phyloP scores from a whole-genome alignment of 2,888 invertebrate species.

The Habrosyne pyritoides region DNA sequence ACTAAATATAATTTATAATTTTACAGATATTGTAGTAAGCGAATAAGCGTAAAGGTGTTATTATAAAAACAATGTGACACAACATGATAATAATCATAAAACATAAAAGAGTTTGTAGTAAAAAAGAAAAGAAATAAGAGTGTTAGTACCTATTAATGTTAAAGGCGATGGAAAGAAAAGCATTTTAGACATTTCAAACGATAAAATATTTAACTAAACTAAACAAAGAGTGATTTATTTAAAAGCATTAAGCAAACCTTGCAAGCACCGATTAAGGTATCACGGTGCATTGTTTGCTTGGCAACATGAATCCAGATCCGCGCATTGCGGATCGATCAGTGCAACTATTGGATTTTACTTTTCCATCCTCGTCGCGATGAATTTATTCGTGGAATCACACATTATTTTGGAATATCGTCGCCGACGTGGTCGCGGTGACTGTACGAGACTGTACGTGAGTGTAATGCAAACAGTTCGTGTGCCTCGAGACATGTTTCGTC shows the following conservation, averaged over 20 bases:
- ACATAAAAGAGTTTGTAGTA: too few relatives aligned
- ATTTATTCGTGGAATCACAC: conserved; percentile 58
- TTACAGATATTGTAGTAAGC: too few relatives aligned
- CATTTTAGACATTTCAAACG: neutral
- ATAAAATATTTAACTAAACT: neutral
- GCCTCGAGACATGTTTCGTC: conserved; percentile 72
- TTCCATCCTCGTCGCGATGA: conserved; percentile 38
- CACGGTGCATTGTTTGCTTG: neutral
- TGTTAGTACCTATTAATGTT: too few relatives aligned
- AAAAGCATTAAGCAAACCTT: neutral
- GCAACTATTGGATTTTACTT: conserved; percentile 43
- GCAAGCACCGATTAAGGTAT: neutral
- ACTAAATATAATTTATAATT: too few relatives aligned
- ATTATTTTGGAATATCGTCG: conserved; percentile 54
- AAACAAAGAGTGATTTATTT: neutral
- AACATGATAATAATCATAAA: too few relatives aligned
- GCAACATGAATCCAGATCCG: neutral
- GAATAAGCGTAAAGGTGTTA: too few relatives aligned
- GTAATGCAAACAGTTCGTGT: conserved; percentile 59
- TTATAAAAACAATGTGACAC: too few relatives aligned
- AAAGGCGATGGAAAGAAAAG: too few relatives aligned
- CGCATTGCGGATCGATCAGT: conserved; percentile 15
- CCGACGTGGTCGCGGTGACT: conserved; percentile 28
- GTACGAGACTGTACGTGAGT: conserved; percentile 51
- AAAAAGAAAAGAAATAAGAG: too few relatives aligned